Evolutionary conservation across 2,888 invertebrate genomes (phyloP).

Genomic region (Cephus sareptanus): DNA sequence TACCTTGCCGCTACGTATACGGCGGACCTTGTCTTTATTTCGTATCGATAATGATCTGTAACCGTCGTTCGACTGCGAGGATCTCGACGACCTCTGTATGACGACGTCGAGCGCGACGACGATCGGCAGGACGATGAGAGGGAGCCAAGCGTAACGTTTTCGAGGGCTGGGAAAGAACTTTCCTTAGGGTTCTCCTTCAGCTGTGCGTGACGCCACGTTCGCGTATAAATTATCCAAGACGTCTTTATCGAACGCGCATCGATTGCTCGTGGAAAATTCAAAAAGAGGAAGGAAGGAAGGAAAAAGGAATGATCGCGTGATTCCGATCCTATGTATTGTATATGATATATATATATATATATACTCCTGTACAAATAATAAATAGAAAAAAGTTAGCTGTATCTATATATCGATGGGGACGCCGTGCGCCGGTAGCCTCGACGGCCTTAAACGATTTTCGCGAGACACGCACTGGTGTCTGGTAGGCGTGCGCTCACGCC

Average conservation of each 20-base stretch:
- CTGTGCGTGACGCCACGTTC: constrained; percentile 19
- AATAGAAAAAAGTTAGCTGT: background rate
- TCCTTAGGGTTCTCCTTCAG: constrained; percentile 1
- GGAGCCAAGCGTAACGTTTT: constrained; percentile 6
- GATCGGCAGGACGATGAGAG: background rate
- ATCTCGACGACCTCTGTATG: constrained; percentile 14
- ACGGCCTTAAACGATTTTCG: constrained; percentile 41
- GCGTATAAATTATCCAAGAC: background rate
- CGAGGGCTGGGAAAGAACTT: constrained; percentile 17
- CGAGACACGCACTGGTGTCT: constrained; percentile 51
- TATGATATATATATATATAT: background rate
- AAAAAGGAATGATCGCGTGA: background rate
- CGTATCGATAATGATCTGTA: constrained; percentile 64
- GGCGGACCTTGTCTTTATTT: constrained; percentile 46
- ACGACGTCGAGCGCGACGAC: constrained; percentile 37
- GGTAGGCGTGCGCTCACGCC: constrained; percentile 63
- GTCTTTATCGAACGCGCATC: background rate
- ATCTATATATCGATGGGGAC: background rate
- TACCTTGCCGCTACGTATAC: constrained; percentile 14
- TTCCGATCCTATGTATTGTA: background rate
- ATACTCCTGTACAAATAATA: background rate
- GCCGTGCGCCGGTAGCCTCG: constrained; percentile 24
- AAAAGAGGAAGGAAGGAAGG: background rate
- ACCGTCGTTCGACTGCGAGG: constrained; percentile 41
- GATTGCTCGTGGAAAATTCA: background rate